These are phyloP conservation scores for Eupeodes corollae DNA, from an alignment of 1,140 invertebrate species.

Conservation along the genomic window DNA sequence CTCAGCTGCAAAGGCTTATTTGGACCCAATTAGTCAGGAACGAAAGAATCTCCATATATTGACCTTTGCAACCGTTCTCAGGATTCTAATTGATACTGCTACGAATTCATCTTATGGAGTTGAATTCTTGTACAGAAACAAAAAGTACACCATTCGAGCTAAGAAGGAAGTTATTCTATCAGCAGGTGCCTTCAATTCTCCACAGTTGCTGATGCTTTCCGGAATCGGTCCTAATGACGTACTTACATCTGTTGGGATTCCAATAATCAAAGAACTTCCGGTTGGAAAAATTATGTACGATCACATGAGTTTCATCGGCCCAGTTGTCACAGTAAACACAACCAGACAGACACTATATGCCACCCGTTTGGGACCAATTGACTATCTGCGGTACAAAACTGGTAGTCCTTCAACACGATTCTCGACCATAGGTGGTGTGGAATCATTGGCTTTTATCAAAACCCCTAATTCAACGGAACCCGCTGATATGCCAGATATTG, in stretches of 20 bases:
- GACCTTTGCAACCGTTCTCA: conserved; percentile 42
- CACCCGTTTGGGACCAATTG: conserved; percentile 25
- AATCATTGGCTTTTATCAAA: conserved; percentile 48
- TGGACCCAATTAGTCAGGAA: conserved; percentile 40
- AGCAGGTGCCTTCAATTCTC: conserved; percentile 60
- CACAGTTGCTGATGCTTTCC: conserved; percentile 64
- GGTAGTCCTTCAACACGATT: conserved; percentile 40
- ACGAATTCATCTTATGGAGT: conserved; percentile 49
- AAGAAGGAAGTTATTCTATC: conserved; percentile 52
- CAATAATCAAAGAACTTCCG: conserved; percentile 48
- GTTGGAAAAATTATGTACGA: conserved; percentile 60
- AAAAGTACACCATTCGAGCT: conserved; percentile 38
- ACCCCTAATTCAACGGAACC: conserved; percentile 42
- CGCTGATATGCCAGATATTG: conserved; percentile 45
- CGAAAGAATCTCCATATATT: conserved; percentile 51
- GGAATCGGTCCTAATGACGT: conserved; percentile 57
- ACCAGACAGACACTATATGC: conserved; percentile 10
- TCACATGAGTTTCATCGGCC: conserved; percentile 50
- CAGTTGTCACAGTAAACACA: conserved; percentile 42
- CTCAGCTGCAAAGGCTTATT: conserved; percentile 46
- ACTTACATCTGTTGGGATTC: conserved; percentile 51
- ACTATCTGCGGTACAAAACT: conserved; percentile 35
- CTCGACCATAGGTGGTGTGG: conserved; percentile 41
- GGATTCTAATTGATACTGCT: conserved; percentile 44
- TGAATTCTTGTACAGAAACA: conserved; percentile 42